phyloP scores from a whole-genome alignment of 1,140 invertebrate genomes.

The Heliconius hewitsoni region DNA sequence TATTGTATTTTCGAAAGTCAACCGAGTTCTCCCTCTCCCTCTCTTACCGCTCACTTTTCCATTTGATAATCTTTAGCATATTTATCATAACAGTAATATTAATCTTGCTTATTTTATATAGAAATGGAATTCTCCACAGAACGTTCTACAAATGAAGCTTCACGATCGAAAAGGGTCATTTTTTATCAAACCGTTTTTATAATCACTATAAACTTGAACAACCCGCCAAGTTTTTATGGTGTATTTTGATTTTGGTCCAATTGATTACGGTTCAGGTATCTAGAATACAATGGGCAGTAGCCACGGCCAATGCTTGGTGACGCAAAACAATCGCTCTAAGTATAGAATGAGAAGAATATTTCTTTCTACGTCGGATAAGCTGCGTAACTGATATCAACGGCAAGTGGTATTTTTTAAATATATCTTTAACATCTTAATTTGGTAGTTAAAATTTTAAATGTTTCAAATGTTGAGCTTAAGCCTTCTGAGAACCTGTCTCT shows the following conservation, averaged over 20 bases:
- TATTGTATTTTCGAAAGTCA: no score
- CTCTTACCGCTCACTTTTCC: no score
- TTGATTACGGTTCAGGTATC: conserved; percentile 60
- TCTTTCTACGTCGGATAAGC: not conserved
- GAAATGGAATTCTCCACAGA: not conserved
- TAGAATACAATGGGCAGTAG: conserved; percentile 54
- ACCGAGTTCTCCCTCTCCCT: no score
- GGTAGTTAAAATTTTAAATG: not conserved
- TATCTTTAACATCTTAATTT: conserved; percentile 10
- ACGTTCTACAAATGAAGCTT: not conserved
- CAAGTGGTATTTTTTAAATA: conserved; percentile 6
- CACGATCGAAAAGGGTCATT: not conserved
- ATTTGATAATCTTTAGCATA: not conserved
- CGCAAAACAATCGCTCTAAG: conserved; percentile 45
- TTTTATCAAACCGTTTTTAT: not conserved
- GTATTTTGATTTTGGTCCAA: conserved; percentile 60
- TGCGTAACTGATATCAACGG: not conserved
- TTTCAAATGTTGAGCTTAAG: not conserved
- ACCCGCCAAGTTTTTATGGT: conserved; percentile 60
- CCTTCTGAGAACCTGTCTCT: conserved; percentile 2
- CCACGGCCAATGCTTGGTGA: conserved; percentile 55
- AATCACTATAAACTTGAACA: conserved; percentile 2
- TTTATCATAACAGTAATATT: not conserved
- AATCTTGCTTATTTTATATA: not conserved
- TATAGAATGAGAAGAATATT: conserved; percentile 38